These are phyloP conservation scores for Perognathus longimembris DNA, from an alignment of 2,113 vertebrate species.

Conservation along the genomic window DNA sequence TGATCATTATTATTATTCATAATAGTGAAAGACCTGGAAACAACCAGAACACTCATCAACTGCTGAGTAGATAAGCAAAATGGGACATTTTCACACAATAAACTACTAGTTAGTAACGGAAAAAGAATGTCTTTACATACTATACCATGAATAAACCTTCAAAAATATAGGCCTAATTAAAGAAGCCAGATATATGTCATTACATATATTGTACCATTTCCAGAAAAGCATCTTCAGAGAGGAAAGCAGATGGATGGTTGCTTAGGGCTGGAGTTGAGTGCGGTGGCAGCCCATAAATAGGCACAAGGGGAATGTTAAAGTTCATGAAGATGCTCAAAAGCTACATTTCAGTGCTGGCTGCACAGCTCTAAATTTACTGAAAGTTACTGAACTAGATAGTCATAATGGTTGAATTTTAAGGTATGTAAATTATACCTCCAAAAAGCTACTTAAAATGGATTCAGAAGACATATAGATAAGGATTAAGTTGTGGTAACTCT, in stretches of 20 bases:
- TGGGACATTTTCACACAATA: background rate
- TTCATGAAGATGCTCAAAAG: background rate
- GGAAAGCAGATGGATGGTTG: background rate
- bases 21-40: background rate
- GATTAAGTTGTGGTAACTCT: background rate
- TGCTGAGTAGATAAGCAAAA: background rate
- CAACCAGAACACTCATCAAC: background rate
- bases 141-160: background rate
- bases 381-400: background rate
- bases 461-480: conserved; percentile 4
- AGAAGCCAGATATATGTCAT: background rate
- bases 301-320: background rate
- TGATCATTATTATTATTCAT: background rate
- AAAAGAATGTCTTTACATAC: background rate
- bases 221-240: conserved; percentile 23
- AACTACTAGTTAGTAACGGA: background rate
- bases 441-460: conserved; percentile 28
- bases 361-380: conserved; percentile 32
- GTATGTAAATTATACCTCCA: conserved; percentile 37
- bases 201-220: background rate
- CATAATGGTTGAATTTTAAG: conserved; percentile 44
- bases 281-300: background rate
- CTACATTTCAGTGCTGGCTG: background rate
- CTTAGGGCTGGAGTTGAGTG: background rate
- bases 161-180: background rate